phyloP scores from a whole-genome alignment of 1,140 invertebrate genomes.

The Chionoecetes opilio region DNA sequence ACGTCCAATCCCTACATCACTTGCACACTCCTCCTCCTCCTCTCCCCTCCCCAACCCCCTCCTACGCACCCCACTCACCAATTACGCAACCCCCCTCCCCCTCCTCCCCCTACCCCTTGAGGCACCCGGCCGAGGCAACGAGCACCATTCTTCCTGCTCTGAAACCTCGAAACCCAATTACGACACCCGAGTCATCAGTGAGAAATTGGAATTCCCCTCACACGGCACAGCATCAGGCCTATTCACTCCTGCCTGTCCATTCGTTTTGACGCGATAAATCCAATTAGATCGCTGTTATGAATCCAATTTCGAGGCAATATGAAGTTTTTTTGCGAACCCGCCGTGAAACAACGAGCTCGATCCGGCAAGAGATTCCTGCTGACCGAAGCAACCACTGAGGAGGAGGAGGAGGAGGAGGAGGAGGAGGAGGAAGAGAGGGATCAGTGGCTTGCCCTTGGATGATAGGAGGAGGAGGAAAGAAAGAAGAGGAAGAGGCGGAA shows the following conservation, averaged over 20 bases:
- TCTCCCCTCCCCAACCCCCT: neutral
- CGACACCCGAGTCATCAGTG: neutral
- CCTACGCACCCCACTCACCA: neutral
- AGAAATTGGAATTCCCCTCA: slow-evolving; percentile 44
- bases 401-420: neutral
- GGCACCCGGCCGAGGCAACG: neutral
- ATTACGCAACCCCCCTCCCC: neutral
- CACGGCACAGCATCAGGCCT: slow-evolving; percentile 49
- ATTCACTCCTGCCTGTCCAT: slow-evolving; percentile 44
- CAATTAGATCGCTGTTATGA: slow-evolving; percentile 49
- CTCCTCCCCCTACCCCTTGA: neutral
- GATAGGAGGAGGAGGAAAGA: neutral
- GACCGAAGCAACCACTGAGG: neutral
- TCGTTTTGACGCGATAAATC: slow-evolving; percentile 45
- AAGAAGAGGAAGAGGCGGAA: too few relatives aligned
- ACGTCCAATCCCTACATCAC: neutral
- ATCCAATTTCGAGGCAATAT: slow-evolving; percentile 39
- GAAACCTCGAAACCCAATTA: slow-evolving; percentile 43
- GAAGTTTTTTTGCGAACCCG: slow-evolving; percentile 21
- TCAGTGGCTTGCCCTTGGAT: too few relatives aligned
- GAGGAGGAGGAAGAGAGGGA: neutral
- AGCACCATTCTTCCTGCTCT: slow-evolving; percentile 29
- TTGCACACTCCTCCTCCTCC: neutral
- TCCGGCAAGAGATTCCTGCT: neutral
- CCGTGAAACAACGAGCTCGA: neutral